These are phyloP conservation scores for Psephotus haematonotus DNA, from an alignment of 2,113 vertebrate genomes.

Conservation along the genomic window DNA sequence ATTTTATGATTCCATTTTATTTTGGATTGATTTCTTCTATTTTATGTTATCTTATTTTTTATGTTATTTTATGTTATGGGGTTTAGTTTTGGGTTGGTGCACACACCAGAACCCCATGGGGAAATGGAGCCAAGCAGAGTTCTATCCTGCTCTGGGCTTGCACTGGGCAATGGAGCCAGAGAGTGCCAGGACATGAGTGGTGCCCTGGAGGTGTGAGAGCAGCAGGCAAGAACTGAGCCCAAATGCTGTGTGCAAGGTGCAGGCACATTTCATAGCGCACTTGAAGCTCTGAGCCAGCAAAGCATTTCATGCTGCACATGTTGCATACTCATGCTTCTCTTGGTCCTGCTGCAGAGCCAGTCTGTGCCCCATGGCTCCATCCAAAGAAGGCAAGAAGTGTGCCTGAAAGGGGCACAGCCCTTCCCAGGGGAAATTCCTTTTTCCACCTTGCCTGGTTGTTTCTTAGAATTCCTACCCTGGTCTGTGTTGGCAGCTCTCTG, in stretches of 20 bases:
- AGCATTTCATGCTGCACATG: not conserved
- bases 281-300: not conserved
- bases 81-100: not conserved
- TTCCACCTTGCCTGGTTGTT: not conserved
- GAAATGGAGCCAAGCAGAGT: not conserved
- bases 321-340: not conserved
- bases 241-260: not conserved
- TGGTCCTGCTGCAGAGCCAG: not conserved
- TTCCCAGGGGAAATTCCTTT: not conserved
- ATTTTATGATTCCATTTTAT: not conserved
- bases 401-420: not conserved
- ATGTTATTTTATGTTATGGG: not conserved
- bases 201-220: not conserved
- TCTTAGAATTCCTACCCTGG: accelerated
- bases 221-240: not conserved
- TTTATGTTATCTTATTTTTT: not conserved
- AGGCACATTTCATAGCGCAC: not conserved
- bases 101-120: not conserved
- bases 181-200: not conserved
- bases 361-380: not conserved
- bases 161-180: not conserved
- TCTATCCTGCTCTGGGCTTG: not conserved
- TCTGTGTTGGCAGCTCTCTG: not conserved
- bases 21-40: not conserved
- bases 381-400: not conserved